A percentile compares a stretch with the other conserved stretches of the same genome.
phyloP scores from a whole-genome alignment of 2,113 vertebrate genomes.

The Ammodytes marinus region DNA sequence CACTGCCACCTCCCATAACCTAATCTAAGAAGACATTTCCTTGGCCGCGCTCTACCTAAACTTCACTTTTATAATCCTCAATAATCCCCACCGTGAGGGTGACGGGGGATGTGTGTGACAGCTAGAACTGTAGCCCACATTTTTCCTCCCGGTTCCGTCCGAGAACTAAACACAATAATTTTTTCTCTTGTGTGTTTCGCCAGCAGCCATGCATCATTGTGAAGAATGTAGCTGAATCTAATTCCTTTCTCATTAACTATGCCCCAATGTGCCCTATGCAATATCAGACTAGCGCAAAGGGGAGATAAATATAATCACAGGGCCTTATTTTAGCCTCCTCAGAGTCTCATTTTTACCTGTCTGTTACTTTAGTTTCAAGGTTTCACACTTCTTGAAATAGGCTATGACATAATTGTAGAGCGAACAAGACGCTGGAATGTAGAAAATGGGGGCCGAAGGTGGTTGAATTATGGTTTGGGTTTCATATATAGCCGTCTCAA shows the following conservation, averaged over 20 bases:
- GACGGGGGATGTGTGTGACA: constrained; percentile 68
- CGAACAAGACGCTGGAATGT: neutral
- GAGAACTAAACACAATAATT: constrained; percentile 50
- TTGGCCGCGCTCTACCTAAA: constrained; percentile 55
- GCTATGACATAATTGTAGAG: neutral
- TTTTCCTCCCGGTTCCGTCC: constrained; percentile 26
- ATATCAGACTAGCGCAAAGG: constrained; percentile 7
- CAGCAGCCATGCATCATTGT: constrained; percentile 53
- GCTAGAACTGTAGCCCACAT: constrained; percentile 9
- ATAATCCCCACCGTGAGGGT: constrained; percentile 66
- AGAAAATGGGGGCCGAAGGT: neutral
- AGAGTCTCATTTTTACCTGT: neutral
- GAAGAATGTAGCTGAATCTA: constrained; percentile 54
- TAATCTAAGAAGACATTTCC: constrained; percentile 71
- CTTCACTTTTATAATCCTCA: constrained; percentile 68
- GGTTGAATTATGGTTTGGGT: neutral
- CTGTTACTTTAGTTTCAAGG: neutral
- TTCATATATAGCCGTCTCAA: neutral
- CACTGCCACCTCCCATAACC: constrained; percentile 65
- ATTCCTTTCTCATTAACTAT: constrained; percentile 42
- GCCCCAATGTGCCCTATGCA: neutral
- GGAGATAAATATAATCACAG: constrained; percentile 1
- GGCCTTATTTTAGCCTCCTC: constrained; percentile 8
- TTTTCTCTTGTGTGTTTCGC: constrained; percentile 49
- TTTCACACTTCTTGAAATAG: neutral